Evolutionary conservation across 2,113 vertebrate species (phyloP).

Genomic region (Lycocorax pyrrhopterus): DNA sequence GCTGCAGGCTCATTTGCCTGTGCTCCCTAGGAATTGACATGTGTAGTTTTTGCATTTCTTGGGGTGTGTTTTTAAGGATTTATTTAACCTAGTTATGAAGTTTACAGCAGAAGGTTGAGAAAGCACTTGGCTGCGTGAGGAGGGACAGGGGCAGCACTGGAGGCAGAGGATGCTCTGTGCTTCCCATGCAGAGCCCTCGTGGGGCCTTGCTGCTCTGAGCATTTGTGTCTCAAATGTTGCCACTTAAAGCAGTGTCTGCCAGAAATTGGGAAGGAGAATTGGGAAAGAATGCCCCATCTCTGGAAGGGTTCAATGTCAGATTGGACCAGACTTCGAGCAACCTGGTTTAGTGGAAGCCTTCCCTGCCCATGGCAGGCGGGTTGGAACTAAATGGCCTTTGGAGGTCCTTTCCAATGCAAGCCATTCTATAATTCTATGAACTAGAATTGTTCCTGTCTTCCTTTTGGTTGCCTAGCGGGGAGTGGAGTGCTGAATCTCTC

Average conservation of each 20-base stretch:
- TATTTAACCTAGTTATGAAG: not conserved
- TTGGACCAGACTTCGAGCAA: not conserved
- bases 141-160: not conserved
- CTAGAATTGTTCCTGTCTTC: not conserved
- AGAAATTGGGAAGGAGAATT: not conserved
- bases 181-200: rapidly evolving
- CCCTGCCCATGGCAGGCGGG: rapidly evolving
- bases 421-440: not conserved
- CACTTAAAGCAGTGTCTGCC: not conserved
- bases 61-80: not conserved
- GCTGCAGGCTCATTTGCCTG: not conserved
- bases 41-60: not conserved
- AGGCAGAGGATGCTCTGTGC: not conserved
- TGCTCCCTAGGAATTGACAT: not conserved
- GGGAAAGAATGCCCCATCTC: not conserved
- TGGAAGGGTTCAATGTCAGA: not conserved
- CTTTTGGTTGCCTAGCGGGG: not conserved
- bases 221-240: not conserved
- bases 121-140: not conserved
- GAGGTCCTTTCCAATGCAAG: not conserved
- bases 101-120: not conserved
- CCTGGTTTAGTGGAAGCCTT: not conserved
- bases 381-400: not conserved
- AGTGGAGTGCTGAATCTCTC: not conserved
- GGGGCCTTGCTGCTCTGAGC: not conserved